phyloP scores from a whole-genome alignment of 2,888 invertebrate genomes.

The Sturmia bella region DNA sequence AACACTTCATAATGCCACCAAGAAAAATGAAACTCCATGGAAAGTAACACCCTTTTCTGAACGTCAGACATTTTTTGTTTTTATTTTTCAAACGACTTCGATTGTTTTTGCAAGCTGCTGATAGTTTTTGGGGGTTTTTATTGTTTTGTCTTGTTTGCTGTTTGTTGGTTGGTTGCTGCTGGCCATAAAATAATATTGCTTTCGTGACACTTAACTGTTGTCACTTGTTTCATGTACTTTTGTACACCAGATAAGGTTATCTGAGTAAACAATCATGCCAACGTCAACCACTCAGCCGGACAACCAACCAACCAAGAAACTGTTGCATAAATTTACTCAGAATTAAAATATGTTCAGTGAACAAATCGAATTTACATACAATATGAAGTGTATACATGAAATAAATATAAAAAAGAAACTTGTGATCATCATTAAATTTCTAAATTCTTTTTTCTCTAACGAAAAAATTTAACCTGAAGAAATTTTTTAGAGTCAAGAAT shows the following conservation, averaged over 20 bases:
- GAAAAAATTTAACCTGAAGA: too few species aligned
- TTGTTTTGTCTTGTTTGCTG: slow-evolving; percentile 5
- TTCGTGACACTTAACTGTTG: slow-evolving; percentile 69
- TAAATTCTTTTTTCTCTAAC: too few species aligned
- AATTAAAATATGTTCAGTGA: slow-evolving; percentile 58
- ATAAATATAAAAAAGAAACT: slow-evolving; percentile 18
- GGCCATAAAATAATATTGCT: slow-evolving; percentile 66
- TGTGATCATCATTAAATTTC: too few species aligned
- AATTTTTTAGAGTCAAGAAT: too few species aligned
- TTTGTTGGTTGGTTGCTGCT: slow-evolving; percentile 41
- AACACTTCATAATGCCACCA: too few species aligned
- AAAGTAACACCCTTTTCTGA: slow-evolving; percentile 32
- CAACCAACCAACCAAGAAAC: slow-evolving; percentile 34
- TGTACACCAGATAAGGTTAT: slow-evolving; percentile 67
- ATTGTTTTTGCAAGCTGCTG: slow-evolving; percentile 27
- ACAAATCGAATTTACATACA: slow-evolving; percentile 62
- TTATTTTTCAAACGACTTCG: not conserved
- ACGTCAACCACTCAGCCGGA: slow-evolving; percentile 34
- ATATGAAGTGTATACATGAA: slow-evolving; percentile 18
- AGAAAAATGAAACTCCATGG: not conserved
- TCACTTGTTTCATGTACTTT: slow-evolving; percentile 67
- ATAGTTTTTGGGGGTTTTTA: slow-evolving; percentile 27
- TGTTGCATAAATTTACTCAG: slow-evolving; percentile 27
- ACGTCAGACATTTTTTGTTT: slow-evolving; percentile 5
- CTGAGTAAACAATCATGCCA: slow-evolving; percentile 61